phyloP scores from a whole-genome alignment of 1,140 invertebrate species.

The Leptinotarsa texana region DNA sequence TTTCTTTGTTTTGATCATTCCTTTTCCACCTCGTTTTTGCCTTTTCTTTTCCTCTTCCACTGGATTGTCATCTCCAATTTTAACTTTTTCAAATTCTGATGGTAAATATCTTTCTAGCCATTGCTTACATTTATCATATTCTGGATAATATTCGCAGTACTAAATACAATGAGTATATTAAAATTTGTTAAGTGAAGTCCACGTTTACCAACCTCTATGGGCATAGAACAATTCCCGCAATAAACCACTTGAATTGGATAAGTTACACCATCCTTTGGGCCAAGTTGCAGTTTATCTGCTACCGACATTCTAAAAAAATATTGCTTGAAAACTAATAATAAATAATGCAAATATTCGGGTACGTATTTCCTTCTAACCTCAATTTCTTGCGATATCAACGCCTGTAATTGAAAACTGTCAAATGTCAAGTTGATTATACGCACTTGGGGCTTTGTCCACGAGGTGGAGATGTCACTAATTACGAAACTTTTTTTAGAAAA shows the following conservation, averaged over 20 bases:
- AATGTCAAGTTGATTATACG: too few relatives aligned
- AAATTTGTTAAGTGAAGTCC: background rate
- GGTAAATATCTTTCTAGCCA: conserved; percentile 96
- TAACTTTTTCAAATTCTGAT: conserved; percentile 86
- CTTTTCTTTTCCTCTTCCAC: conserved; percentile 91
- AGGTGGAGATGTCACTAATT: too few relatives aligned
- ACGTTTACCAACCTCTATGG: conserved; percentile 72
- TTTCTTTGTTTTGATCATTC: conserved; percentile 85
- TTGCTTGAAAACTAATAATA: too few relatives aligned
- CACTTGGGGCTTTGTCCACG: too few relatives aligned
- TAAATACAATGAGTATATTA: conserved; percentile 36
- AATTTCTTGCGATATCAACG: too few relatives aligned
- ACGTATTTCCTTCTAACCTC: too few relatives aligned
- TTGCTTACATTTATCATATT: conserved; percentile 95
- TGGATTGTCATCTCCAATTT: conserved; percentile 73
- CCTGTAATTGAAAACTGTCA: too few relatives aligned
- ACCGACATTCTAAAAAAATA: conserved; percentile 39
- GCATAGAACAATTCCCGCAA: conserved; percentile 94
- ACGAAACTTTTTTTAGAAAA: too few relatives aligned
- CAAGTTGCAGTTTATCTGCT: conserved; percentile 50
- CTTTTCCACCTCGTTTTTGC: conserved; percentile 89
- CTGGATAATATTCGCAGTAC: conserved; percentile 98
- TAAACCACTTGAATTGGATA: conserved; percentile 91
- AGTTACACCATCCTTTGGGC: conserved; percentile 61
- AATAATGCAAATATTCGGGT: too few relatives aligned